Percentiles rank a stretch among this genome's conserved stretches.
phyloP scores from a whole-genome alignment of 2,888 invertebrate species.

The Prosapia bicincta region DNA sequence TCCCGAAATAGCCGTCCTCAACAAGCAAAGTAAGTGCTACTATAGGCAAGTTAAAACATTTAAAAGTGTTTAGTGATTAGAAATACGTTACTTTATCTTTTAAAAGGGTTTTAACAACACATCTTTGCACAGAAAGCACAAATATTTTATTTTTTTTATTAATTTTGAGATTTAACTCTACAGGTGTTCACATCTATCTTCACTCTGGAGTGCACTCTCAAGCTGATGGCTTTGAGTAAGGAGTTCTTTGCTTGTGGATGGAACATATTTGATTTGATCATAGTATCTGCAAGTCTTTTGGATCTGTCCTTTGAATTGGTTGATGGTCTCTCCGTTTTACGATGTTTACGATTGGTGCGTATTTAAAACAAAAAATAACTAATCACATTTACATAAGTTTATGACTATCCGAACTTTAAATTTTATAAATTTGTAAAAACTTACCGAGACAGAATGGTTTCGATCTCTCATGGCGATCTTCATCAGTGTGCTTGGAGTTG shows the following conservation, averaged over 20 bases:
- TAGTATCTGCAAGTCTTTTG: conserved; percentile 87
- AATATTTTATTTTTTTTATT: too few relatives aligned
- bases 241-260: conserved; percentile 92
- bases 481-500: too few relatives aligned
- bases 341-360: conserved; percentile 86
- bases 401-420: too few relatives aligned
- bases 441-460: too few relatives aligned
- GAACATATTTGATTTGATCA: conserved; percentile 95
- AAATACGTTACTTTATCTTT: background rate
- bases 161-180: conserved; percentile 37
- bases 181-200: conserved; percentile 95
- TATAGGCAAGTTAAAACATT: too few relatives aligned
- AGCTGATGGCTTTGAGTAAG: conserved; percentile 88
- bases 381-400: background rate
- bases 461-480: too few relatives aligned
- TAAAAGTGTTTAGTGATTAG: too few relatives aligned
- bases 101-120: background rate
- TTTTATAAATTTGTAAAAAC: too few relatives aligned
- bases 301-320: conserved; percentile 91
- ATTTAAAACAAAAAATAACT: background rate
- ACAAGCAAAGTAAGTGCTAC: too few relatives aligned
- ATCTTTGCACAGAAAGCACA: too few relatives aligned
- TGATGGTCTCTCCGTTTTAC: conserved; percentile 86
- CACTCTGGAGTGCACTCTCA: conserved; percentile 90
- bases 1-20: too few relatives aligned